Conservation (phyloP, 2,113 vertebrate genomes). For the Cyprinodon variegatus region DNA sequence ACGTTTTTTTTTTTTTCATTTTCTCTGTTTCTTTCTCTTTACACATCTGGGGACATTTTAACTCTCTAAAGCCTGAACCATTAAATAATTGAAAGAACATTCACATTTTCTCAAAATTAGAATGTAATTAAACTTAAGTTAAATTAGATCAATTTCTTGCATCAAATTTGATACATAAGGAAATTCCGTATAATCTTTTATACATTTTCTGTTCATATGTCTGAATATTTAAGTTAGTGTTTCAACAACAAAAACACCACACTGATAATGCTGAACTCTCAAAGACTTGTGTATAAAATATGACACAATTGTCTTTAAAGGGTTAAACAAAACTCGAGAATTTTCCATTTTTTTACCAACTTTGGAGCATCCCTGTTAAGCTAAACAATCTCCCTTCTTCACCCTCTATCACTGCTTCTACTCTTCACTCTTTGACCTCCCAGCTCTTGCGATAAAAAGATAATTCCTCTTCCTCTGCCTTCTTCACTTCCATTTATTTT, state of each 20-base stretch:
- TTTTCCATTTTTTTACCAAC: not conserved
- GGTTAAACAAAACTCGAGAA: not conserved
- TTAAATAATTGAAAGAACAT: too few species aligned
- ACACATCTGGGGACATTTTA: not conserved
- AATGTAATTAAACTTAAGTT: too few species aligned
- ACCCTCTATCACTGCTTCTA: not conserved
- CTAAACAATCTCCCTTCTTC: not conserved
- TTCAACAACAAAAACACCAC: too few species aligned
- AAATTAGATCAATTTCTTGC: too few species aligned
- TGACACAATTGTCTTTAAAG: not conserved
- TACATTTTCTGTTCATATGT: too few species aligned
- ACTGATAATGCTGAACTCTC: too few species aligned
- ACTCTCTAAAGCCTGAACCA: too few species aligned
- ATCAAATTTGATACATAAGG: too few species aligned
- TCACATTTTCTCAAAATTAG: too few species aligned
- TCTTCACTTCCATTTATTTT: constrained; percentile 39
- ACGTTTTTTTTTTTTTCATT: not conserved
- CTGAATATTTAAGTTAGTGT: too few species aligned
- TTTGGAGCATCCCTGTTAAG: not conserved
- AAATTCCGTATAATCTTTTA: too few species aligned
- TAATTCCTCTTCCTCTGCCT: constrained; percentile 14
- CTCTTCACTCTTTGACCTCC: constrained; percentile 13
- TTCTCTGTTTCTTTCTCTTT: not conserved
- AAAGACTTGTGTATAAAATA: too few species aligned
- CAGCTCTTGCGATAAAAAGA: constrained; percentile 1